Conservation (phyloP, 2,888 invertebrate genomes). For the Muschampia plurimacula region DNA sequence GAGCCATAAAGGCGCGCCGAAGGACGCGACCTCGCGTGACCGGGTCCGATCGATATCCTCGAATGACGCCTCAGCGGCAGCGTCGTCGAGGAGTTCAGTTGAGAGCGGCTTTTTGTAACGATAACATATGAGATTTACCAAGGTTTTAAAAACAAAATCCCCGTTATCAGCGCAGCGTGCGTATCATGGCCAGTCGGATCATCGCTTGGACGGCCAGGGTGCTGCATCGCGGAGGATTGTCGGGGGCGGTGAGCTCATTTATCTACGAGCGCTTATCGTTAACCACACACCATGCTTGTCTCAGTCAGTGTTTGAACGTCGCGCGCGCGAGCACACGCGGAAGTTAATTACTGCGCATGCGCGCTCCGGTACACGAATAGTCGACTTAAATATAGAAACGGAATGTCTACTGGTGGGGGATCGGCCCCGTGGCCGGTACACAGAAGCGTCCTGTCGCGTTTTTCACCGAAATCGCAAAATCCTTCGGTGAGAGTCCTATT, state of each 20-base stretch:
- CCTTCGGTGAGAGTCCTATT: conserved; percentile 78
- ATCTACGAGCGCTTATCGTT: conserved; percentile 78
- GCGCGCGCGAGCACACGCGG: conserved; percentile 83
- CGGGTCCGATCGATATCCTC: conserved; percentile 76
- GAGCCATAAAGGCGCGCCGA: conserved; percentile 81
- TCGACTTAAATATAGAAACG: conserved; percentile 79
- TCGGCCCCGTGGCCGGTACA: conserved; percentile 91
- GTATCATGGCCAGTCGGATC: conserved; percentile 69
- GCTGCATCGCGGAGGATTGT: conserved; percentile 79
- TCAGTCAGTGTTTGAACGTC: conserved; percentile 81
- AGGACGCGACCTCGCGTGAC: conserved; percentile 83
- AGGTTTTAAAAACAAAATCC: conserved; percentile 27
- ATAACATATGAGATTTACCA: conserved; percentile 59
- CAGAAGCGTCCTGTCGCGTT: conserved; percentile 85
- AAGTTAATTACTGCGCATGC: conserved; percentile 82
- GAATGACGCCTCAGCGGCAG: conserved; percentile 62
- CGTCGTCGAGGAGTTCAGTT: conserved; percentile 70
- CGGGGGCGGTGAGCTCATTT: conserved; percentile 82
- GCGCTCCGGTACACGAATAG: conserved; percentile 81
- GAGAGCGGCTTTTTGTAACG: conserved; percentile 69
- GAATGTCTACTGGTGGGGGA: conserved; percentile 84
- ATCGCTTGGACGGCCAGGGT: conserved; percentile 78
- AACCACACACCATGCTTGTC: conserved; percentile 67
- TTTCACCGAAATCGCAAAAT: conserved; percentile 69
- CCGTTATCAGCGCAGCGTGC: conserved; percentile 48